A percentile compares a stretch with the other conserved stretches of the same genome.
Conservation (phyloP, 2,888 invertebrate genomes). For the Margaritifera margaritifera region DNA sequence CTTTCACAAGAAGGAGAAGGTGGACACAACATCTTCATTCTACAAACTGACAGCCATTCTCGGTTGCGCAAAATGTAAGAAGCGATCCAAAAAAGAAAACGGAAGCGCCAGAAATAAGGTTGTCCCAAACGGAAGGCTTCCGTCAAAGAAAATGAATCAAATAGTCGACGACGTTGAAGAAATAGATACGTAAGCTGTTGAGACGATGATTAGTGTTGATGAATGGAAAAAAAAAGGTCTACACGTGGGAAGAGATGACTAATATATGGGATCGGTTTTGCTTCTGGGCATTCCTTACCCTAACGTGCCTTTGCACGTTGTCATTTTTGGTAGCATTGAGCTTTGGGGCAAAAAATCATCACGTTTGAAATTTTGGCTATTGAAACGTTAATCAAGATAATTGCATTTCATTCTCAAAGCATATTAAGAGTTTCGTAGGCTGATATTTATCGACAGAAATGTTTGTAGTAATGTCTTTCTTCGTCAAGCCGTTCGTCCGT, state of each 20-base stretch:
- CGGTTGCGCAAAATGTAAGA: too few relatives aligned
- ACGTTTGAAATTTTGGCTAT: too few relatives aligned
- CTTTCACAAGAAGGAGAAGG: background rate
- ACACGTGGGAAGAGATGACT: slow-evolving; percentile 4
- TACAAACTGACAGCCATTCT: too few relatives aligned
- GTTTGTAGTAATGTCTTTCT: too few relatives aligned
- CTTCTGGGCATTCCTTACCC: slow-evolving; percentile 3
- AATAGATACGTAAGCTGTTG: background rate
- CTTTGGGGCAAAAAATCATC: background rate
- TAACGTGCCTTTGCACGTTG: slow-evolving; percentile 1
- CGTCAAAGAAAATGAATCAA: background rate
- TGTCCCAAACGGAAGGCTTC: background rate
- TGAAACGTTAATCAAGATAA: too few relatives aligned
- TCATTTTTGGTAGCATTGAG: slow-evolving; percentile 1
- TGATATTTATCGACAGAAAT: too few relatives aligned
- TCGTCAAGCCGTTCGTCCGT: too few relatives aligned
- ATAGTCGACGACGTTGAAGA: background rate
- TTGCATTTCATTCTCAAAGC: too few relatives aligned
- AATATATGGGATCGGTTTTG: slow-evolving; percentile 5
- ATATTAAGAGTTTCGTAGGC: too few relatives aligned
- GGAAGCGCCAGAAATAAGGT: background rate
- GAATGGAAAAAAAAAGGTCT: background rate
- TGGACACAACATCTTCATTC: background rate
- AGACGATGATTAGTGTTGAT: background rate
- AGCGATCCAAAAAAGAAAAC: background rate